Base-by-base conservation (phyloP, 2,888 invertebrate species). In the Lasioglossum leucozonium region DNA sequence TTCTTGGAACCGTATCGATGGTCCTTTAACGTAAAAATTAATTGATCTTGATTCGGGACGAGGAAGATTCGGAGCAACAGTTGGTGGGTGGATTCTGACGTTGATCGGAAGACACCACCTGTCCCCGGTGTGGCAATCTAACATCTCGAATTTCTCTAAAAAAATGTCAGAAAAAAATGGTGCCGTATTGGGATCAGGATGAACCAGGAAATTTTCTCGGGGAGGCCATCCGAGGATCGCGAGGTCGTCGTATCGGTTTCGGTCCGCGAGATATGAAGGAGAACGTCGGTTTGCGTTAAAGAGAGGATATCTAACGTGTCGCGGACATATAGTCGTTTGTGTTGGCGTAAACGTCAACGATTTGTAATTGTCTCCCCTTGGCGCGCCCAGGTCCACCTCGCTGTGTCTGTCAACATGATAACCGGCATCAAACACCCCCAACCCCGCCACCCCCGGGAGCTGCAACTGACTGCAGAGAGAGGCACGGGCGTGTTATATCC, bases 371-470 rank as follows among this genome's bases (percentile, higher is more conserved):
- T 94, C 94, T 91, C 91, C 91, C 92, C 91, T 91, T 89, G 91
- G 91, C 88, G 85, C 88, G 89, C 88, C 89, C 86, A 83, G 88
- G 84, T 86, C 90, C 91, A 90, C 92, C 91, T 92, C 90, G 92
- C 92, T 93, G 92, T 92, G 94, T 94, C 94, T 94, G 94, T 94
- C 94, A 94, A 94, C 94, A 93, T 94, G 94, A 94, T 94, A 94
- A 94, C 93, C 93, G 92, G 93, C 92, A 94, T 94, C 94, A 94
- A 94, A 94, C 93, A 94, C 93, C 93, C 93, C 92, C 88, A 80
- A 84, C 90, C 89, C 88, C 85, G 72, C 88, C 84, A 81, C 90
- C 91, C 86, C 91, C 92, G 93, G 93, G 91, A 90, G 89, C 94
- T 94, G 94, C 93, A 93, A 94, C 94, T 94, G 94, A 94, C 94